Conservation (phyloP, 1,140 invertebrate species). For the Magallana ariakensis region DNA sequence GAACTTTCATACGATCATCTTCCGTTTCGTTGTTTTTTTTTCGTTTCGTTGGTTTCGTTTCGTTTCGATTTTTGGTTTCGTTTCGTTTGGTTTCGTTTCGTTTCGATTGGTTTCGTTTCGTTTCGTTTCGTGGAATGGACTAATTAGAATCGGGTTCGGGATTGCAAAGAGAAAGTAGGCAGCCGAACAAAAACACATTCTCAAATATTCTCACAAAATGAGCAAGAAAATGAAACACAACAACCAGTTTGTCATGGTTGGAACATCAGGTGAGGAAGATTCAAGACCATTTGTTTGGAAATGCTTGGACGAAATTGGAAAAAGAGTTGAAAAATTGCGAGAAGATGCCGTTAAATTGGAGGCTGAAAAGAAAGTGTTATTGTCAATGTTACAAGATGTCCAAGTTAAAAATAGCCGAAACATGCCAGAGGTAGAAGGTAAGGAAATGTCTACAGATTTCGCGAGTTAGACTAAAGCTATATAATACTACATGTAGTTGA, state of each 20-base stretch:
- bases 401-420: slow-evolving; percentile 51
- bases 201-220: background rate
- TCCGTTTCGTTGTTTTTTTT: no score
- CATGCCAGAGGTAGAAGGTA: slow-evolving; percentile 53
- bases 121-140: background rate
- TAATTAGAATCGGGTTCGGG: background rate
- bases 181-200: background rate
- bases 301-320: slow-evolving; percentile 54
- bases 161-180: slow-evolving; percentile 3
- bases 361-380: slow-evolving; percentile 55
- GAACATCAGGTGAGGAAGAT: background rate
- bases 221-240: slow-evolving; percentile 2
- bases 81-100: no score
- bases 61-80: no score
- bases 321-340: slow-evolving; percentile 60
- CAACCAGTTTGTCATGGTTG: background rate
- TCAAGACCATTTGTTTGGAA: slow-evolving; percentile 34
- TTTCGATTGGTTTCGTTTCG: no score
- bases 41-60: no score
- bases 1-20: no score
- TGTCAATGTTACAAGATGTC: slow-evolving; percentile 60
- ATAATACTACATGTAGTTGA: background rate
- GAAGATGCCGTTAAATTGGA: slow-evolving; percentile 56
- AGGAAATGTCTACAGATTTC: background rate
- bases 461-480: no score